Conservation (phyloP, 1,140 invertebrate genomes). For the Phocides pigmalion region DNA sequence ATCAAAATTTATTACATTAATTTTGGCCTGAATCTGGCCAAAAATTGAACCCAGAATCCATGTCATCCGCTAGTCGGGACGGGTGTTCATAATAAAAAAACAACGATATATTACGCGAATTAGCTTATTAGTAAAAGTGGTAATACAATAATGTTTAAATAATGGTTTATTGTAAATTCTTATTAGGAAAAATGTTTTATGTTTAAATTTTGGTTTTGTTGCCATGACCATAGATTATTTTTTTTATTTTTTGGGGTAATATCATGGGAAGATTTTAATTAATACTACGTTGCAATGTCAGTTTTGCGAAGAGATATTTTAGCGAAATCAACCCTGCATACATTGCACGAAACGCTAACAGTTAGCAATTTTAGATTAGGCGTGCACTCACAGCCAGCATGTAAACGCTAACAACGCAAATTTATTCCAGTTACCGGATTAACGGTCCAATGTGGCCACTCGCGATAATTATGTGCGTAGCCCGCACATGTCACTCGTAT, state of each 20-base stretch:
- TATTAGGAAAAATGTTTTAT: too few relatives aligned
- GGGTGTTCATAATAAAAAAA: too few relatives aligned
- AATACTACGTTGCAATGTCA: neutral
- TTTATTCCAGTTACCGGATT: constrained; percentile 74
- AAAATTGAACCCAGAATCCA: too few relatives aligned
- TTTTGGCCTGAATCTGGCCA: too few relatives aligned
- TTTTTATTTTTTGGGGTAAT: neutral
- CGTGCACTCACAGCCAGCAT: constrained; percentile 50
- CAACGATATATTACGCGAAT: too few relatives aligned
- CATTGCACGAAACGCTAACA: constrained; percentile 23
- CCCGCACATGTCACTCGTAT: constrained; percentile 32
- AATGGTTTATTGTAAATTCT: too few relatives aligned
- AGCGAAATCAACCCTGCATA: constrained; percentile 2
- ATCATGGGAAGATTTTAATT: neutral
- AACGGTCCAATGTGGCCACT: constrained; percentile 67
- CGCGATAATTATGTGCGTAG: constrained; percentile 61
- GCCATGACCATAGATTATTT: too few relatives aligned
- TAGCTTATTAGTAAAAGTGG: too few relatives aligned
- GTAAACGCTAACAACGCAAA: constrained; percentile 69
- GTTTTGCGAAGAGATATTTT: neutral
- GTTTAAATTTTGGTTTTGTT: too few relatives aligned
- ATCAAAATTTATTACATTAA: too few relatives aligned
- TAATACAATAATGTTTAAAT: too few relatives aligned
- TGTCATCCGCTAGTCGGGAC: too few relatives aligned
- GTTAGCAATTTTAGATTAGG: constrained; percentile 62